Evolutionary conservation across 35 echinoderm and acorn worm genomes (phyloP).

Genomic region (Acanthaster planci): DNA sequence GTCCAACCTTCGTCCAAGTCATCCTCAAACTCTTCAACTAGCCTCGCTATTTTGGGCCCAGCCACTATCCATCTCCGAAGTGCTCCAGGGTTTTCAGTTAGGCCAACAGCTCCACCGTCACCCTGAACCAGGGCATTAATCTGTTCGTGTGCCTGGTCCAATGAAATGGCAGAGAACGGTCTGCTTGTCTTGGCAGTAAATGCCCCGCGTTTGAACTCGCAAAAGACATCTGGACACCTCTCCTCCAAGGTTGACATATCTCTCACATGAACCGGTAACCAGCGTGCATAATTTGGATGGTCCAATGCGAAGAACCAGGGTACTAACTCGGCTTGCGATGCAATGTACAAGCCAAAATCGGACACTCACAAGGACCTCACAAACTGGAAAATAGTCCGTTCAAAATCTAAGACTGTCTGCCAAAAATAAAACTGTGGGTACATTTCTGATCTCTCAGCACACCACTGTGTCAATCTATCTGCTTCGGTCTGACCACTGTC

Average conservation of each 20-base stretch:
- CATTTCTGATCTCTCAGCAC: not conserved
- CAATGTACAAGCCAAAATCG: conserved; percentile 40
- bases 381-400: conserved; percentile 38
- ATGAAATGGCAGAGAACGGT: conserved; percentile 73
- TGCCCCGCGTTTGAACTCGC: conserved; percentile 42
- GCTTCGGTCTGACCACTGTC: not conserved
- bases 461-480: conserved; percentile 46
- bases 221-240: conserved; percentile 51
- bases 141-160: conserved; percentile 77
- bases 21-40: conserved; percentile 60
- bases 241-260: conserved; percentile 53
- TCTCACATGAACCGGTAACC: conserved; percentile 33
- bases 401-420: conserved; percentile 36
- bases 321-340: conserved; percentile 23
- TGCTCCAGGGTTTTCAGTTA: conserved; percentile 66
- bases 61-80: conserved; percentile 71
- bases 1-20: not conserved
- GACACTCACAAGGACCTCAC: conserved; percentile 33
- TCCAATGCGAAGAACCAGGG: conserved; percentile 67
- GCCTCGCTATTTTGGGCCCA: conserved; percentile 62
- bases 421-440: conserved; percentile 49
- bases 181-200: conserved; percentile 44
- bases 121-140: conserved; percentile 63
- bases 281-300: conserved; percentile 53
- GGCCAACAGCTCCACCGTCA: conserved; percentile 46